Evolutionary conservation across 1,140 invertebrate genomes (phyloP).

Genomic region (Rhagoletis pomonella): DNA sequence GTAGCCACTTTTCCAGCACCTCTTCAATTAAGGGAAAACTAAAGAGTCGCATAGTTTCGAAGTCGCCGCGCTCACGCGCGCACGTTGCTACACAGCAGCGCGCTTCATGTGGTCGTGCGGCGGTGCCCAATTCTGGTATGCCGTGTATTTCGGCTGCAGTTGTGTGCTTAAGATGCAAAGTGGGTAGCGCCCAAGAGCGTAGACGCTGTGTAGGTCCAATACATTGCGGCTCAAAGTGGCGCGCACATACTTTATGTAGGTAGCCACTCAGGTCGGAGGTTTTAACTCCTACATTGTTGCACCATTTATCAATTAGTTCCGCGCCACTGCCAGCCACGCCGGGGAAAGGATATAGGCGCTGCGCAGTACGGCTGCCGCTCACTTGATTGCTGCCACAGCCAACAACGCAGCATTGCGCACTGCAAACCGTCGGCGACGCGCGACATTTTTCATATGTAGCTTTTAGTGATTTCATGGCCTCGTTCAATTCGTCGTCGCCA

Average conservation of each 20-base stretch:
- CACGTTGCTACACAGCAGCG: slow-evolving; percentile 55
- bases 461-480: slow-evolving; percentile 13
- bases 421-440: slow-evolving; percentile 36
- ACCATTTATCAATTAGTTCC: slow-evolving; percentile 56
- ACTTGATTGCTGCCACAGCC: slow-evolving; percentile 51
- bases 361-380: slow-evolving; percentile 8
- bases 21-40: slow-evolving; percentile 56
- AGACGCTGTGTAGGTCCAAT: slow-evolving; percentile 55
- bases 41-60: slow-evolving; percentile 51
- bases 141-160: slow-evolving; percentile 12
- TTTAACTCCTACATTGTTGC: slow-evolving; percentile 53
- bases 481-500: slow-evolving; percentile 10
- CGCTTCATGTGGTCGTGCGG: slow-evolving; percentile 31
- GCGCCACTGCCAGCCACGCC: neutral
- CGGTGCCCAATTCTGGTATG: slow-evolving; percentile 52
- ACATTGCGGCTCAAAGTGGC: slow-evolving; percentile 56
- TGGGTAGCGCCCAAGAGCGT: slow-evolving; percentile 56
- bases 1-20: slow-evolving; percentile 54
- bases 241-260: slow-evolving; percentile 53
- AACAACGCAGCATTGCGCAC: slow-evolving; percentile 53
- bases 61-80: neutral
- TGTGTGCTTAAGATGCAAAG: slow-evolving; percentile 27
- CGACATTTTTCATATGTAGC: slow-evolving; percentile 49
- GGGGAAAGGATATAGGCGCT: slow-evolving; percentile 54
- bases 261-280: slow-evolving; percentile 48